Evolutionary conservation across 2,113 vertebrate genomes (phyloP), one percentile per base, ranked within the genome.

Genomic region (Jacana jacana): DNA sequence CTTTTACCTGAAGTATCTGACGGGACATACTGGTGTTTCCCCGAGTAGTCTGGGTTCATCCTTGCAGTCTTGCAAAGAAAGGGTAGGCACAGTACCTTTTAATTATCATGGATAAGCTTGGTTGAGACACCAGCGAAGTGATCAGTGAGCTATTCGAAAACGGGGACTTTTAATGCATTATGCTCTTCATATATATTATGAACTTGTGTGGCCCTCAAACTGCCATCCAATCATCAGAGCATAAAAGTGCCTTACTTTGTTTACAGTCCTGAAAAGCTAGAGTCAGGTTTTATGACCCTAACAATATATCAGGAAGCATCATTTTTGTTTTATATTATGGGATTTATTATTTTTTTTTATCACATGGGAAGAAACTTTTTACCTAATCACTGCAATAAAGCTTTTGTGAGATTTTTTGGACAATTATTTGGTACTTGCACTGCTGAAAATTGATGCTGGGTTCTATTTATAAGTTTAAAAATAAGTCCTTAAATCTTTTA

Each of bases 191-290:
- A 42, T 60, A 52, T 18, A 25, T 83, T 78, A 83, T 42, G 76
- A 81, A 71, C 39, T 77, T 94, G 69, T 89, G 94, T 97, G 89
- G 88, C 83, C 91, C 49, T 93, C 72, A 93, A 92, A 93, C 93
- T 96, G 68, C 42, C 33, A 51, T 71, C 64, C 65, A 83, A 61
- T 86, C 76, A 84, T 52, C 60, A 91, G 51, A 90, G 39, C 76
- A 90, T 90, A 89, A 88, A 89, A 94, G 88, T 78, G 27, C 54
- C 58, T 87, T 46, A 33, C 35, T 81, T 90, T 94, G 35, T 94
- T 91, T 90, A 75, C 17, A 86, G 24, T 51, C 65, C 48, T 81
- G 72, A 86, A 92, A 96, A 88, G 23, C 13, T 35, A 37, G 35
- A 86, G 48, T 64, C 69, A 84, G 44, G 13, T 83, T 97, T 91